phyloP scores from a whole-genome alignment of 2,797 vertebrate species.

The Dendrocincla fuliginosa region DNA sequence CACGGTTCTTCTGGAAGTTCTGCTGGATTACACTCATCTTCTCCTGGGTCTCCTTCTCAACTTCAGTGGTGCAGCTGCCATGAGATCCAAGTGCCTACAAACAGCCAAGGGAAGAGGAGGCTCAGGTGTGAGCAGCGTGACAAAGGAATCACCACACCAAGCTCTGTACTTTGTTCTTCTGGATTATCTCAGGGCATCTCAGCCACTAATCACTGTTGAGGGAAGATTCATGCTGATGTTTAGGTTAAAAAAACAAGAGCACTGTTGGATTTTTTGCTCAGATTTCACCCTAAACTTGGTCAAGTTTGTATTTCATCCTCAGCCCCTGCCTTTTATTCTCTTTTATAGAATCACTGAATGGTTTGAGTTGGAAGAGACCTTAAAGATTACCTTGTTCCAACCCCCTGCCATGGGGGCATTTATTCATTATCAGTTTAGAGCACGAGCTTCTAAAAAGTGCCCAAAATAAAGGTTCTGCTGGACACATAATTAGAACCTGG shows the following conservation, averaged over 20 bases:
- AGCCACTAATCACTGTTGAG: neutral
- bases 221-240: neutral
- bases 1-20: slow-evolving; percentile 79
- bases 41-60: slow-evolving; percentile 80
- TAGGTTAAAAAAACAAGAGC: neutral
- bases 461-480: neutral
- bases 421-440: neutral
- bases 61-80: slow-evolving; percentile 79
- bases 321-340: neutral
- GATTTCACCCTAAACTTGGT: neutral
- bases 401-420: neutral
- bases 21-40: slow-evolving; percentile 80
- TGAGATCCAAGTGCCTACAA: slow-evolving; percentile 79
- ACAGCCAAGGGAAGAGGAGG: neutral
- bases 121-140: neutral
- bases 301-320: neutral
- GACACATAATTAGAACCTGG: neutral
- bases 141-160: neutral
- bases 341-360: neutral
- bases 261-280: neutral
- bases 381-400: neutral
- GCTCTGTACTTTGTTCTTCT: neutral
- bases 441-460: neutral
- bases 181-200: neutral
- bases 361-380: neutral